phyloP scores from a whole-genome alignment of 2,888 invertebrate genomes.

The Dexiosoma caninum region DNA sequence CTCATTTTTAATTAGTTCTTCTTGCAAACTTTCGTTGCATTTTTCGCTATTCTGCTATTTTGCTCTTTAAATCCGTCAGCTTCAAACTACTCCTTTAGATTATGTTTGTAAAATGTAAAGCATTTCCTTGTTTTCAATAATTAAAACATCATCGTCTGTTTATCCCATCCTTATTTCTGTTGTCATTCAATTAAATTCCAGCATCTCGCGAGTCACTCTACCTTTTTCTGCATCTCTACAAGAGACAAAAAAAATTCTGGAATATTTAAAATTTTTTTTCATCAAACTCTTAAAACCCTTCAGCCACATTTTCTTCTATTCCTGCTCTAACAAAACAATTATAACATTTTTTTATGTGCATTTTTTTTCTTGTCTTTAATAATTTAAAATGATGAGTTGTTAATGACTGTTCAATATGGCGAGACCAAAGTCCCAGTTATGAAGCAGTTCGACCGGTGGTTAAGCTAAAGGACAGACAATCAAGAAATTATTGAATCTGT shows the following conservation, averaged over 20 bases:
- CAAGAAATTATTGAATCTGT: slow-evolving; percentile 15
- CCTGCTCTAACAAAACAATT: slow-evolving; percentile 39
- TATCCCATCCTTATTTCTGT: not conserved
- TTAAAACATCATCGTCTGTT: not conserved
- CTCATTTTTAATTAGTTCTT: too few species aligned
- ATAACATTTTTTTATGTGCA: slow-evolving; percentile 3
- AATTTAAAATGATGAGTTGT: slow-evolving; percentile 60
- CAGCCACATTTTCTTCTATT: not conserved
- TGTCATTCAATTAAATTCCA: slow-evolving; percentile 24
- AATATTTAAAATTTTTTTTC: not conserved
- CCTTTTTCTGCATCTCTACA: not conserved
- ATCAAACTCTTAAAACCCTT: slow-evolving; percentile 5
- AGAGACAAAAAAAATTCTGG: not conserved
- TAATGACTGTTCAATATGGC: slow-evolving; percentile 59
- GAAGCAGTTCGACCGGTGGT: not conserved
- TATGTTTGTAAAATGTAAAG: not conserved
- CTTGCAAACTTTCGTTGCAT: too few species aligned
- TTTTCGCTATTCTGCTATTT: not conserved
- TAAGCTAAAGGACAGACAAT: not conserved
- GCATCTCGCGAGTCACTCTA: not conserved
- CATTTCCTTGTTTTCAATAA: not conserved
- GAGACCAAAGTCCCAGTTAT: slow-evolving; percentile 20
- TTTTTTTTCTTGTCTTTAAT: slow-evolving; percentile 4
- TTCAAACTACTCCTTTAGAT: not conserved
- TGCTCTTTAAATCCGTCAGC: not conserved